Conservation (phyloP, 2,113 vertebrate species). For the Tiliqua scincoides region DNA sequence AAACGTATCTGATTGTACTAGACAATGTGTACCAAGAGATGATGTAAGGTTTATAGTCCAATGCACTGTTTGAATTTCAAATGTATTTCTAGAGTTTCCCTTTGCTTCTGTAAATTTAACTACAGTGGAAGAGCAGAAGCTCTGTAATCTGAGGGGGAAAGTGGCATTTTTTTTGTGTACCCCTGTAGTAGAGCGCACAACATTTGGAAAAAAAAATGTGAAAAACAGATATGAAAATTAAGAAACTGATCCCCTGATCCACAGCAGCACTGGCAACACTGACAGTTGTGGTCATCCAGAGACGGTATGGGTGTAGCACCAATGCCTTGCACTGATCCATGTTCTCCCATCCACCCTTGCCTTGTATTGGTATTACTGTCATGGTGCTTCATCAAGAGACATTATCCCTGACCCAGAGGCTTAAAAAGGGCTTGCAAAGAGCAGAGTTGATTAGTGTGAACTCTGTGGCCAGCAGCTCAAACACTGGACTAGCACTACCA, state of each 20-base stretch:
- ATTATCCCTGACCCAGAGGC: neutral
- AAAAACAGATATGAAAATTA: neutral
- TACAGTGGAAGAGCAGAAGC: constrained; percentile 26
- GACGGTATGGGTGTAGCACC: neutral
- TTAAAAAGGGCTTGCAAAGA: neutral
- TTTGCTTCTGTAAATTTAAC: constrained; percentile 16
- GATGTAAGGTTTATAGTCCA: constrained; percentile 64
- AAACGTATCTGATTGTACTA: constrained; percentile 66
- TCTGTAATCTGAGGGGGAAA: constrained; percentile 33
- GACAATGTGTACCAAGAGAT: constrained; percentile 57
- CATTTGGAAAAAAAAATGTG: neutral
- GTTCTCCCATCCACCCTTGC: neutral
- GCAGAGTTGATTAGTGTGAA: too few relatives aligned
- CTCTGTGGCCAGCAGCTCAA: neutral
- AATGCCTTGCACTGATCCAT: neutral
- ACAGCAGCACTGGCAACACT: neutral
- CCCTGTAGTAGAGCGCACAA: constrained; percentile 26
- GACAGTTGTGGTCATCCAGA: neutral
- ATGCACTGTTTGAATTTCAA: constrained; percentile 56
- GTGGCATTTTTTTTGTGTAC: constrained; percentile 20
- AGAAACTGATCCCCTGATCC: neutral
- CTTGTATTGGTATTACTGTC: neutral
- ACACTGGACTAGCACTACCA: neutral
- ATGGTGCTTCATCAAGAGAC: neutral
- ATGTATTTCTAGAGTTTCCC: constrained; percentile 43